These are phyloP conservation scores for Toxotes chatareus DNA, from an alignment of 2,113 vertebrate species.

Conservation along the genomic window DNA sequence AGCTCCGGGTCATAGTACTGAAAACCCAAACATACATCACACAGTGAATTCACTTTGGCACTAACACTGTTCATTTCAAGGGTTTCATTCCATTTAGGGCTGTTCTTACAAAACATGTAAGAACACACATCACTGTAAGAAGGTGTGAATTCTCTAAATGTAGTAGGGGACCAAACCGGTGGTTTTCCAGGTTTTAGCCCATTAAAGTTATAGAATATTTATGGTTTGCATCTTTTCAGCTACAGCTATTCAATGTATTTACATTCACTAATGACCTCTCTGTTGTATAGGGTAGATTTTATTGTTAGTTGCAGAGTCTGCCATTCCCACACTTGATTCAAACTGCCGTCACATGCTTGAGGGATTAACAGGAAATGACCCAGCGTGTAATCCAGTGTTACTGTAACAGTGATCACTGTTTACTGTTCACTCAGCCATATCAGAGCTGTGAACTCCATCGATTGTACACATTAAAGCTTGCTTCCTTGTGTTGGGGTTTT, in stretches of 20 bases:
- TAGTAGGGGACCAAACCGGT: too few relatives aligned
- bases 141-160: too few relatives aligned
- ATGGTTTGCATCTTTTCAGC: too few relatives aligned
- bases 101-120: not conserved
- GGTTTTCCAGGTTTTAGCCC: too few relatives aligned
- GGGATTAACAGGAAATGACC: not conserved
- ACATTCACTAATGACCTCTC: not conserved
- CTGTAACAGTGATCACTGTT: not conserved
- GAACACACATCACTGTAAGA: not conserved
- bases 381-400: not conserved
- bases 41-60: too few relatives aligned
- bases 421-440: not conserved
- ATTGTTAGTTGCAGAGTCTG: not conserved
- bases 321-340: not conserved
- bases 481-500: too few relatives aligned
- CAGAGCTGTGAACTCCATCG: too few relatives aligned
- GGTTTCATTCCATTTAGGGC: not conserved
- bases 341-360: not conserved
- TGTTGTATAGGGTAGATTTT: not conserved
- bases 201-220: too few relatives aligned
- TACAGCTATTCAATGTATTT: not conserved
- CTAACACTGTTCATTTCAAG: not conserved
- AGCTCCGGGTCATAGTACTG: slow-evolving; percentile 88
- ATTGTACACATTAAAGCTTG: too few relatives aligned
- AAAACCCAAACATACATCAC: slow-evolving; percentile 35